Evolutionary conservation across 2,113 vertebrate species (phyloP).

Genomic region (Spea bombifrons): DNA sequence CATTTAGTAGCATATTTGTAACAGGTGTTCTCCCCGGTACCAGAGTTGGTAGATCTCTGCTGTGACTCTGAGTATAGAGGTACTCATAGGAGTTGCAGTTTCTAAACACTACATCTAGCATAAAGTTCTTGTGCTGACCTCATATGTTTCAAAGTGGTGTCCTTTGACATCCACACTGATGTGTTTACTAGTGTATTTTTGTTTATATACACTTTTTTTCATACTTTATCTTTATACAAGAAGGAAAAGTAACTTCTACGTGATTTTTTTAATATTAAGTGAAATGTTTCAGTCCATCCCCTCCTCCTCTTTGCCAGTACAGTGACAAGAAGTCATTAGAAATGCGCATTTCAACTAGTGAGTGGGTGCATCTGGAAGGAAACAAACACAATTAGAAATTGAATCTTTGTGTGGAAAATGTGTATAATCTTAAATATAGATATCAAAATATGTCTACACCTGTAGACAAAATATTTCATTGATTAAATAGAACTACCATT

Average conservation of each 20-base stretch:
- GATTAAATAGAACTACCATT: no score
- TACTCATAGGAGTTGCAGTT: no score
- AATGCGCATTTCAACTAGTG: conserved; percentile 46
- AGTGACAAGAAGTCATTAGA: conserved; percentile 42
- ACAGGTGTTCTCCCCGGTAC: no score
- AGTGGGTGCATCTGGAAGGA: conserved; percentile 41
- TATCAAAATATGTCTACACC: not conserved
- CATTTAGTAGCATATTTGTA: no score
- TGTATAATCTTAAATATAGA: conserved; percentile 6
- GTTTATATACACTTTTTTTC: not conserved
- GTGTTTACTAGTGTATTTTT: no score
- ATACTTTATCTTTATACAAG: not conserved
- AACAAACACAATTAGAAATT: conserved; percentile 40
- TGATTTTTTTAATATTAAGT: conserved; percentile 44
- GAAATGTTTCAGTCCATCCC: conserved; percentile 18
- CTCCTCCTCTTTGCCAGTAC: conserved; percentile 9
- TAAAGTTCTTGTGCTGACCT: no score
- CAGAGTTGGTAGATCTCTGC: no score
- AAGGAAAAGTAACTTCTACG: conserved; percentile 26
- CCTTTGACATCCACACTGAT: no score
- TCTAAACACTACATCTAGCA: no score
- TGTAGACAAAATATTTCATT: not conserved
- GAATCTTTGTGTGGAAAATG: conserved; percentile 5
- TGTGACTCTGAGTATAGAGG: no score
- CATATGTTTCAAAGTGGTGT: no score